A percentile compares a stretch with the other conserved stretches of the same genome.
Conservation (phyloP, 2,113 vertebrate species). For the Montifringilla adamsi region DNA sequence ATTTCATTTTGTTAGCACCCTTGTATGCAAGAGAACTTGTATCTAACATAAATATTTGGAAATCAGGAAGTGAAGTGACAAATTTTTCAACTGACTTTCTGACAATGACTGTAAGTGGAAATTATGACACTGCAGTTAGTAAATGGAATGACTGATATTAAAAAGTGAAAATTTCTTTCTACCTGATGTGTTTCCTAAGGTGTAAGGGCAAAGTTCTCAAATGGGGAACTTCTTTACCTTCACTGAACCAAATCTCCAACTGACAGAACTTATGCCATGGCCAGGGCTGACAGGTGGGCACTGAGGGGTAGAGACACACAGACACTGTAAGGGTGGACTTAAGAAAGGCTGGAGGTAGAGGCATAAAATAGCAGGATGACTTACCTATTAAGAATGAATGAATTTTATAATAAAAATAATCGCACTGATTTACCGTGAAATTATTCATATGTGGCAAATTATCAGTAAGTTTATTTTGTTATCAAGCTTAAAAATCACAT, state of each 20-base stretch:
- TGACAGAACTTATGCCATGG: background rate
- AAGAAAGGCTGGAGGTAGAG: background rate
- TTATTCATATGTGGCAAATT: background rate
- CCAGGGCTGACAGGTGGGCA: background rate
- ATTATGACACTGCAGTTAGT: background rate
- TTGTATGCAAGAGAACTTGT: background rate
- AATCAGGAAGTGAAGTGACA: background rate
- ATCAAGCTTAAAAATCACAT: background rate
- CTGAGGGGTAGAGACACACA: background rate
- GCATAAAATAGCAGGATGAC: background rate
- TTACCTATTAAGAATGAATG: background rate
- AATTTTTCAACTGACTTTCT: background rate
- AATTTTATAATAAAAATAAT: background rate
- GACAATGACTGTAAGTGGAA: background rate
- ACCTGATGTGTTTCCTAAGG: background rate
- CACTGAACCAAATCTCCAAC: background rate
- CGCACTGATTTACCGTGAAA: background rate
- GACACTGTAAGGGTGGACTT: background rate
- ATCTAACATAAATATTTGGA: background rate
- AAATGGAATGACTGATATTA: background rate
- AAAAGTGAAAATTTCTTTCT: background rate
- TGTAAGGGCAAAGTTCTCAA: background rate
- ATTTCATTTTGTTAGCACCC: background rate
- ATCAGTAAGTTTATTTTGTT: background rate
- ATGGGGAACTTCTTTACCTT: background rate